Conservation (phyloP, 2,888 invertebrate genomes). For the Meteorus colon region DNA sequence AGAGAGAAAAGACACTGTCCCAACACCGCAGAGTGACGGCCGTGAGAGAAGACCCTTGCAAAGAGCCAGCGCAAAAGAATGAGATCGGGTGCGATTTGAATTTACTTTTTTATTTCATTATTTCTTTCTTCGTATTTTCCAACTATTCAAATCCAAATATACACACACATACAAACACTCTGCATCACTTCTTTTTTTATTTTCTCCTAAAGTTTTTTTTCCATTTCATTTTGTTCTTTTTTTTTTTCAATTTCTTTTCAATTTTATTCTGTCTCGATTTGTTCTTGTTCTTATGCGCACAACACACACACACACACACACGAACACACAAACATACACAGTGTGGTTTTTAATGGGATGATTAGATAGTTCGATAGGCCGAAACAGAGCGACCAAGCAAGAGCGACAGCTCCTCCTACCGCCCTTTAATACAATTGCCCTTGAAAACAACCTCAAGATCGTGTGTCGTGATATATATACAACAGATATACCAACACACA, state of each 20-base stretch:
- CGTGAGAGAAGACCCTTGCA: constrained; percentile 40
- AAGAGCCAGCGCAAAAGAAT: neutral
- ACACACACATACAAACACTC: neutral
- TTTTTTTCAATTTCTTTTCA: neutral
- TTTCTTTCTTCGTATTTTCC: neutral
- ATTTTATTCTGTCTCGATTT: constrained; percentile 12
- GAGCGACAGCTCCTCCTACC: constrained; percentile 21
- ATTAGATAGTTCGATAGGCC: constrained; percentile 38
- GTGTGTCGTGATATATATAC: constrained; percentile 24
- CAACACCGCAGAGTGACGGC: constrained; percentile 44
- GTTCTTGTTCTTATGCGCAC: neutral
- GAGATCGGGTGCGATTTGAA: constrained; percentile 37
- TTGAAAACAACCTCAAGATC: constrained; percentile 28
- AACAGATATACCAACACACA: neutral
- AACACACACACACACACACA: neutral
- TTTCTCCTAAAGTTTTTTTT: neutral
- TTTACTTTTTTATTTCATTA: constrained; percentile 17
- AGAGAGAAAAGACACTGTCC: constrained; percentile 36
- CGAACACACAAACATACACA: neutral
- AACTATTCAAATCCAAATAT: constrained; percentile 6
- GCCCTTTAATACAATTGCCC: constrained; percentile 22
- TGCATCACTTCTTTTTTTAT: neutral
- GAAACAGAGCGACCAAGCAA: constrained; percentile 21
- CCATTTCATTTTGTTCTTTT: no score
- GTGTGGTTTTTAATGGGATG: constrained; percentile 27